Percentiles rank a stretch among this genome's conserved stretches.
Evolutionary conservation across 2,888 invertebrate species (phyloP).

Genomic region (Hypolimnas misippus): DNA sequence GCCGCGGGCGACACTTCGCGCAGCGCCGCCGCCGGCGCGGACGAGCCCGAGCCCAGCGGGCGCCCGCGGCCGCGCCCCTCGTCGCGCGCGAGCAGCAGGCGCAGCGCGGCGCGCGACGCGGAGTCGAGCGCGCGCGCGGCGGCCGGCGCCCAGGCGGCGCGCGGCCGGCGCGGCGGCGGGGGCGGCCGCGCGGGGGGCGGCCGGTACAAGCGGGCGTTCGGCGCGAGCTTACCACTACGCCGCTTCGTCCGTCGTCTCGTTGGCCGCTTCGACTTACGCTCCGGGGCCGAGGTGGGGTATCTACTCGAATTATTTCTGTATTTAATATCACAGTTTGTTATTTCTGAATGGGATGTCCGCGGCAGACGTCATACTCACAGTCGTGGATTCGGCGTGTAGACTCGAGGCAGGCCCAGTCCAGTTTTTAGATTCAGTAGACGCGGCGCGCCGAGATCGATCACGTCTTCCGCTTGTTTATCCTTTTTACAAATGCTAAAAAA

Average conservation of each 20-base stretch:
- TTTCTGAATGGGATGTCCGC: too few relatives aligned
- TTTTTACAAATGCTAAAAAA: background rate
- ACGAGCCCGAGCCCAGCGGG: slow-evolving; percentile 22
- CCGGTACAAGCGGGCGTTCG: slow-evolving; percentile 69
- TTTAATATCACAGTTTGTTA: too few relatives aligned
- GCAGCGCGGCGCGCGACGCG: slow-evolving; percentile 49
- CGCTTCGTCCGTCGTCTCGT: slow-evolving; percentile 39
- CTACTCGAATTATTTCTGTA: background rate
- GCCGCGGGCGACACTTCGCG: background rate
- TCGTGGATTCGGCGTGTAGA: slow-evolving; percentile 63
- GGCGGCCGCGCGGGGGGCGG: slow-evolving; percentile 53
- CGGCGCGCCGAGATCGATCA: slow-evolving; percentile 52
- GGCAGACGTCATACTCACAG: slow-evolving; percentile 53
- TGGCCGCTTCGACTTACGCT: slow-evolving; percentile 24
- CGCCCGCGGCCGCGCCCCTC: slow-evolving; percentile 32
- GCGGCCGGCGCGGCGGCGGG: slow-evolving; percentile 49
- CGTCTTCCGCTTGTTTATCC: slow-evolving; percentile 41
- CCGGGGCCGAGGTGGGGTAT: background rate
- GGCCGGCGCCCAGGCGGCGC: slow-evolving; percentile 52
- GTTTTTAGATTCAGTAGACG: slow-evolving; percentile 16
- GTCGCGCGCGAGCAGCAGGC: slow-evolving; percentile 21
- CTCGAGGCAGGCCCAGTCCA: slow-evolving; percentile 10
- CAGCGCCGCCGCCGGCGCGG: slow-evolving; percentile 12
- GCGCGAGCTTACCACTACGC: slow-evolving; percentile 53
- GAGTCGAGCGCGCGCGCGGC: slow-evolving; percentile 48